These are phyloP conservation scores for rat (Rattus norvegicus) DNA, from an alignment of 2,113 vertebrate genomes.

Conservation along the genomic window DNA sequence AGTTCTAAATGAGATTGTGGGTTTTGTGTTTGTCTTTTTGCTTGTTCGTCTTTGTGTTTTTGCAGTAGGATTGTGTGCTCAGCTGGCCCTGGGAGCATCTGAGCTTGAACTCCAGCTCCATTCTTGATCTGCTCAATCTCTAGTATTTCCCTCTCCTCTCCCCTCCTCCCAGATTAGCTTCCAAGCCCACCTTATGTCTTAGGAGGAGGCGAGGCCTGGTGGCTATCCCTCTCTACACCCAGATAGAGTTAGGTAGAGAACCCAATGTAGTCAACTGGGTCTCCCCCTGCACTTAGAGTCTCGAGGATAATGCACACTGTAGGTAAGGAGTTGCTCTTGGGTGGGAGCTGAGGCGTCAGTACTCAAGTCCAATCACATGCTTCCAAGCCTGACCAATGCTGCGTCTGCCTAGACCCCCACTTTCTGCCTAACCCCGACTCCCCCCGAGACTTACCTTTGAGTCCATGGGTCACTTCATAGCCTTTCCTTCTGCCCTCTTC, in stretches of 20 bases:
- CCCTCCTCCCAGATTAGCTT: background rate
- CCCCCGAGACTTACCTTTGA: background rate
- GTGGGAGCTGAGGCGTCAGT: accelerated
- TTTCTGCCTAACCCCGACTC: background rate
- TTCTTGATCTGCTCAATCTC: background rate
- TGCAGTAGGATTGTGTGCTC: background rate
- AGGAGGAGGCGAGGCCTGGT: background rate
- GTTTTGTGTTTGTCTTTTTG: background rate
- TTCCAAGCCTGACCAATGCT: accelerated
- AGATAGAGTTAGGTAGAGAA: background rate
- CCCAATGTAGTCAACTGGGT: background rate
- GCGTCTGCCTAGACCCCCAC: background rate
- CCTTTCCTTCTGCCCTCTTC: background rate
- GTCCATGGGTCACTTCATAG: background rate
- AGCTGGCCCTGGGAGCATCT: background rate
- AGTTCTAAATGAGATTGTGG: background rate
- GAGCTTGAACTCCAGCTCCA: background rate
- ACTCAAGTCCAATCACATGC: background rate
- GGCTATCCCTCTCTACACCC: background rate
- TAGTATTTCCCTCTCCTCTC: background rate
- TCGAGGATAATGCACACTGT: background rate
- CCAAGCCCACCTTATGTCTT: background rate
- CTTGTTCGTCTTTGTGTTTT: background rate
- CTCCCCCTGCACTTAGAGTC: background rate
- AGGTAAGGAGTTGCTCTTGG: background rate